These are phyloP conservation scores for Trematomus loennbergii DNA, from an alignment of 2,113 vertebrate species.

Conservation along the genomic window DNA sequence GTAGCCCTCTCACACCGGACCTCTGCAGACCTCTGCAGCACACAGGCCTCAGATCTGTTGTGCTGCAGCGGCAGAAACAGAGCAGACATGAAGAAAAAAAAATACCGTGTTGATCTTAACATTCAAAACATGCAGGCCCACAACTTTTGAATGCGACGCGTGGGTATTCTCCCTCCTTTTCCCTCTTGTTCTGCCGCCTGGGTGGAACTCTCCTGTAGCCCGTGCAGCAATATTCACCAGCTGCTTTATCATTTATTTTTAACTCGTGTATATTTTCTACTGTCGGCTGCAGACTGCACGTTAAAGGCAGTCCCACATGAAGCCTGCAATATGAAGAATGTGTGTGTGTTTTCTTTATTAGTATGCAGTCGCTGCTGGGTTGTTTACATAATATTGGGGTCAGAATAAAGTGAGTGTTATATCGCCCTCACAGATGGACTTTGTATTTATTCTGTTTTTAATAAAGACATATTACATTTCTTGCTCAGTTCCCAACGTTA, in stretches of 20 bases:
- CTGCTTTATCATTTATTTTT: constrained; percentile 56
- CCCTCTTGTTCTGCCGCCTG: constrained; percentile 7
- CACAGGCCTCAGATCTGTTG: constrained; percentile 59
- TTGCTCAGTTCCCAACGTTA: not conserved
- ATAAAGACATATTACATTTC: not conserved
- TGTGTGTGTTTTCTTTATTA: constrained; percentile 46
- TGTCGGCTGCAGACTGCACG: not conserved
- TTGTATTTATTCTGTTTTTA: not conserved
- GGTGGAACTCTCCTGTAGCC: constrained; percentile 26
- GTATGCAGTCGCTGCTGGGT: constrained; percentile 29
- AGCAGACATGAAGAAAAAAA: constrained; percentile 31
- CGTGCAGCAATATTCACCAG: constrained; percentile 30
- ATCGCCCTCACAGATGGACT: constrained; percentile 10
- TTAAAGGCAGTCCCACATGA: constrained; percentile 11
- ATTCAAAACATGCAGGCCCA: constrained; percentile 66
- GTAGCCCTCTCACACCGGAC: constrained; percentile 45
- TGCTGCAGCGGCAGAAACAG: constrained; percentile 34
- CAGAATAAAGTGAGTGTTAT: constrained; percentile 30
- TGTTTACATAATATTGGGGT: constrained; percentile 44
- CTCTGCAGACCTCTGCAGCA: constrained; percentile 42
- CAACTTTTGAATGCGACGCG: constrained; percentile 59
- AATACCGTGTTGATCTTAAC: constrained; percentile 48
- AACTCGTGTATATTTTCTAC: constrained; percentile 14
- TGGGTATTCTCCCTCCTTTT: constrained; percentile 34
- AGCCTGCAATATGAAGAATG: constrained; percentile 2